Percentiles rank a stretch among this genome's conserved stretches.
These are phyloP conservation scores for Metopia argyrocephala DNA, from an alignment of 2,888 invertebrate genomes.

Conservation along the genomic window DNA sequence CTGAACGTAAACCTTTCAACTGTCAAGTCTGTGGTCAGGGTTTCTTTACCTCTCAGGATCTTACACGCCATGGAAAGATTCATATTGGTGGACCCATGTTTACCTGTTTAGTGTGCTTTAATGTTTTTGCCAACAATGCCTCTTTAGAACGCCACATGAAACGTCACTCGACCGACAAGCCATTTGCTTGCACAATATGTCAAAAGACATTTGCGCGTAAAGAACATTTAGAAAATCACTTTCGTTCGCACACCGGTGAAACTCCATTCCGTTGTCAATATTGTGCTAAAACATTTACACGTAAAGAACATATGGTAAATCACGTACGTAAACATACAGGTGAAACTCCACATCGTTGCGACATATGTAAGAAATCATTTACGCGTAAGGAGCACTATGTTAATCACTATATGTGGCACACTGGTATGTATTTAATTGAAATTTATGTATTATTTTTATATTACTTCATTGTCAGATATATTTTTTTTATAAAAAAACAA, in stretches of 20 bases:
- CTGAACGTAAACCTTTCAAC: slow-evolving; percentile 90
- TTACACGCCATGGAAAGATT: slow-evolving; percentile 90
- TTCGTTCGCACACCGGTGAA: slow-evolving; percentile 89
- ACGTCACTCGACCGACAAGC: slow-evolving; percentile 89
- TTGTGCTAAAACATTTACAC: slow-evolving; percentile 91
- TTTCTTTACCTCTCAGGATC: slow-evolving; percentile 88
- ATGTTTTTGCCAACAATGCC: slow-evolving; percentile 86
- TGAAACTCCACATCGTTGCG: slow-evolving; percentile 91
- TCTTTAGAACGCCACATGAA: slow-evolving; percentile 88
- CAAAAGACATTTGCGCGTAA: slow-evolving; percentile 92
- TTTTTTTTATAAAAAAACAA: no score
- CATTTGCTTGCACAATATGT: slow-evolving; percentile 90
- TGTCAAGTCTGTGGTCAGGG: slow-evolving; percentile 90
- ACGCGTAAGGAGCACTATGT: slow-evolving; percentile 92
- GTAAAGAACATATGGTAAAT: slow-evolving; percentile 91
- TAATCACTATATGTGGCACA: slow-evolving; percentile 87
- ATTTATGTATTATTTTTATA: slow-evolving; percentile 7
- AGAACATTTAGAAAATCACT: slow-evolving; percentile 92
- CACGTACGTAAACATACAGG: slow-evolving; percentile 90
- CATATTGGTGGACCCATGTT: slow-evolving; percentile 89
- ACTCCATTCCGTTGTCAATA: slow-evolving; percentile 91
- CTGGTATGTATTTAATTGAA: slow-evolving; percentile 78
- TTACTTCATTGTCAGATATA: slow-evolving; percentile 9
- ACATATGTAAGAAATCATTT: slow-evolving; percentile 91
- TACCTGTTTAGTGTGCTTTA: slow-evolving; percentile 86